phyloP scores from a whole-genome alignment of 2,113 vertebrate genomes.

The Nothoprocta perdicaria region DNA sequence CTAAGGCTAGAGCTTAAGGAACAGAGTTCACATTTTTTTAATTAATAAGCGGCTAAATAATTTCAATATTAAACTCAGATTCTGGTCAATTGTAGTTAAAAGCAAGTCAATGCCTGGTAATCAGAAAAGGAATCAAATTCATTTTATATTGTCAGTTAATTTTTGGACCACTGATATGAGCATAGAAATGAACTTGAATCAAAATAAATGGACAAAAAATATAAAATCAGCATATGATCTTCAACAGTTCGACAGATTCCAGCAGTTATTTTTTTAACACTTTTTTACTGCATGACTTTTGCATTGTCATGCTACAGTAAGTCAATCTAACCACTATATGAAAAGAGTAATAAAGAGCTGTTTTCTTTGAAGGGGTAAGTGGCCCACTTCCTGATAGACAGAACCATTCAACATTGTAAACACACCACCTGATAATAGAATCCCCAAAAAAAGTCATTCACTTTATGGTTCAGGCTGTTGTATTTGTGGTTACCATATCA shows the following conservation, averaged over 20 bases:
- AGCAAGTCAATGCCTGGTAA: conserved; percentile 2
- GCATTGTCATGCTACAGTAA: background rate
- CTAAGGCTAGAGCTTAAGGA: conserved; percentile 23
- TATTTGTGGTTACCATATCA: background rate
- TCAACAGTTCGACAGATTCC: background rate
- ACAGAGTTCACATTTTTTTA: conserved; percentile 27
- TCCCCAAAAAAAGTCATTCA: background rate
- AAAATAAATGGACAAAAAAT: conserved; percentile 3
- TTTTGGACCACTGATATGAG: conserved; percentile 5
- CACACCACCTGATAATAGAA: conserved; percentile 6
- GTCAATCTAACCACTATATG: conserved; percentile 22
- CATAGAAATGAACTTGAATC: background rate
- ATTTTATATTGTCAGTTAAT: conserved; percentile 37
- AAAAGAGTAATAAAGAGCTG: background rate
- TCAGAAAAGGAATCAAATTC: background rate
- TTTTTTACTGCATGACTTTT: background rate
- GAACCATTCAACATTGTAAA: conserved; percentile 8
- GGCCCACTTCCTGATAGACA: background rate
- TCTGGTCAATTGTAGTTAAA: conserved; percentile 17
- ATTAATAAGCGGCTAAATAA: conserved; percentile 43
- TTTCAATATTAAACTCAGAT: conserved; percentile 26
- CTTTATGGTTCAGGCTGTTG: background rate
- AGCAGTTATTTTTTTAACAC: background rate
- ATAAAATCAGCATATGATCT: background rate
- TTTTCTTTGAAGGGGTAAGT: background rate